Evolutionary conservation across 2,888 invertebrate species (phyloP).

Genomic region (Drosophila borborema): DNA sequence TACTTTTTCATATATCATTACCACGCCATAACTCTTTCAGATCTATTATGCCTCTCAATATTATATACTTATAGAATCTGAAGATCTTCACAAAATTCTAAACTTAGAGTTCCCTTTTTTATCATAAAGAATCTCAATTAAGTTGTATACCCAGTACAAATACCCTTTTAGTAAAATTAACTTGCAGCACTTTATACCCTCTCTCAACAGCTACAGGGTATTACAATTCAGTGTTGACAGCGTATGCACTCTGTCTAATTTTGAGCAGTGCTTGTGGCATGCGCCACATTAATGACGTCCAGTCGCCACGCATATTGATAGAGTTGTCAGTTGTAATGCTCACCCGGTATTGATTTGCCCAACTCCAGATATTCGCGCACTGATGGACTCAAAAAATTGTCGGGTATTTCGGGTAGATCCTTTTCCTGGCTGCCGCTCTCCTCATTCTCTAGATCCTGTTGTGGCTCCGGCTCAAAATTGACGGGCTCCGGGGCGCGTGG

Average conservation of each 20-base stretch:
- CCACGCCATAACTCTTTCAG: neutral
- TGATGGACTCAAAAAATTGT: constrained; percentile 93
- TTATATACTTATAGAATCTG: neutral
- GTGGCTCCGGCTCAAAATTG: constrained; percentile 85
- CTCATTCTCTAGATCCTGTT: constrained; percentile 85
- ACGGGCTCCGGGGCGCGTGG: constrained; percentile 87
- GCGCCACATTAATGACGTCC: constrained; percentile 36
- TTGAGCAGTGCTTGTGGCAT: constrained; percentile 9
- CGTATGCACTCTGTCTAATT: neutral
- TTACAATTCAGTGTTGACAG: constrained; percentile 11
- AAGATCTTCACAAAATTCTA: neutral
- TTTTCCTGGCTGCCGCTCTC: constrained; percentile 84
- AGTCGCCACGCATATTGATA: constrained; percentile 44
- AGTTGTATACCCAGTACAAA: neutral
- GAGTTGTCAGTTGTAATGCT: constrained; percentile 46
- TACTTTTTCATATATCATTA: no score
- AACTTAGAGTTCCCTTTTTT: fast-evolving
- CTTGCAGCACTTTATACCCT: neutral
- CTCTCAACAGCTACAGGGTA: neutral
- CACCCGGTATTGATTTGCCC: constrained; percentile 95
- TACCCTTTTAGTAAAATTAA: no score
- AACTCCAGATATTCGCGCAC: constrained; percentile 94
- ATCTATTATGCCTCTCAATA: neutral
- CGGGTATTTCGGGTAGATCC: constrained; percentile 87
- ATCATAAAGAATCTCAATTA: neutral